These are phyloP conservation scores for Coelopa frigida DNA, from an alignment of 1,140 invertebrate genomes.

Conservation along the genomic window DNA sequence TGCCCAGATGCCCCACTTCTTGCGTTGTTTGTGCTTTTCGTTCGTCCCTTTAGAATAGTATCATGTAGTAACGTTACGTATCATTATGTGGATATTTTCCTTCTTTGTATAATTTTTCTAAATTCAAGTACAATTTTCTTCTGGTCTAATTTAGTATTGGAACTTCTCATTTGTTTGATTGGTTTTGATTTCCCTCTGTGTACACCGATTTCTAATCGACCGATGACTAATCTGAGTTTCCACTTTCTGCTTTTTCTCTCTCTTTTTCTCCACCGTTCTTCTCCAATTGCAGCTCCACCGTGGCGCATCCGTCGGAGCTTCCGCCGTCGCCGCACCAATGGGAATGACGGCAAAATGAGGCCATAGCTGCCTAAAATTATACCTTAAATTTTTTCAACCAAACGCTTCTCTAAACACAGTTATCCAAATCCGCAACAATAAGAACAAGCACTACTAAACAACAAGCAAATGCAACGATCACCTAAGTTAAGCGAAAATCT, in stretches of 20 bases:
- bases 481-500: no score
- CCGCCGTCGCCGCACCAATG: conserved; percentile 95
- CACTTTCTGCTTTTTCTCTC: neutral
- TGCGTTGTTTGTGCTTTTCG: no score
- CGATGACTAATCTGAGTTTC: conserved; percentile 3
- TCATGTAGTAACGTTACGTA: no score
- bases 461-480: neutral
- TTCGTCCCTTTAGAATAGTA: no score
- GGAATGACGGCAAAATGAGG: conserved; percentile 66
- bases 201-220: conserved; percentile 6
- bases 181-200: no score
- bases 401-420: conserved; percentile 17
- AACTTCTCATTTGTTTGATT: no score
- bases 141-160: no score
- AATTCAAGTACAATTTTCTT: no score
- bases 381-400: conserved; percentile 14
- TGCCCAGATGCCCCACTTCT: no score
- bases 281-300: conserved; percentile 77
- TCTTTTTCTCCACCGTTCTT: conserved; percentile 23
- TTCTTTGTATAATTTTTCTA: no score
- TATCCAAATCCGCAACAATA: conserved; percentile 1
- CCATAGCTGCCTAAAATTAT: conserved; percentile 43
- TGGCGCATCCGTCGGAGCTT: conserved; percentile 93
- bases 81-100: no score
- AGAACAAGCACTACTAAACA: conserved; percentile 12